Evolutionary conservation across 2,797 vertebrate species (phyloP), one percentile per base, ranked within the genome.

Genomic region (Chloroceryle amazona): DNA sequence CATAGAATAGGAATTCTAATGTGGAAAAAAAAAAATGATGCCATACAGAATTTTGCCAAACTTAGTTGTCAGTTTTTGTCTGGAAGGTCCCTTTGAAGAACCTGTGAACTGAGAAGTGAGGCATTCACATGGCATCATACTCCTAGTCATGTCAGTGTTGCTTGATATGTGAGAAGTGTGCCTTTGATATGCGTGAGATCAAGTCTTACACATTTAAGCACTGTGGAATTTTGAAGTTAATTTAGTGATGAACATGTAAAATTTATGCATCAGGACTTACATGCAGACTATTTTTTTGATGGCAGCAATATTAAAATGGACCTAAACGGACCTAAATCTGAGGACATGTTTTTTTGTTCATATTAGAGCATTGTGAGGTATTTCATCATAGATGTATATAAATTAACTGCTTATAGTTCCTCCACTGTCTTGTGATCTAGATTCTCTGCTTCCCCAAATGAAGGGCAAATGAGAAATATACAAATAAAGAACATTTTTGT

Each of bases 61-160:
- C 12, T 61, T 83, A 71, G 3, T 29, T 79, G 63, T 8, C 39
- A 81, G 16, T 6, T 75, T 75, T 94, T 62, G 39, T 3, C 66
- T 66, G n/a, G 60, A 46, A 81, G 84, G 15, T 55, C 13, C 62
- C 20, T 76, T 87, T 83, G 28, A 57, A 74, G 39, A 47, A 20
- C n/a, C 37, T 88, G 20, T 80, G 67, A 31, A 75, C 29, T 28
- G 22, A 76, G 35, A 80, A 47, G 16, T 35, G 31, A 58, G 11
- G 10, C 0, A 0, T 75, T 89, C 44, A 14, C 6, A 3, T 26
- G 35, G 17, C 33, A 29, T 51, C 7, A 1, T 31, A 6, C 20
- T 78, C 15, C 33, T 33, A 19, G 47, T 62, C 15, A 33, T 80
- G 4, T 33, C 5, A 1, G 13, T 37, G 39, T 37, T 62, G 17